Base-by-base conservation (phyloP, 2,797 vertebrate genomes). In the Poeciliopsis presidionis region DNA sequence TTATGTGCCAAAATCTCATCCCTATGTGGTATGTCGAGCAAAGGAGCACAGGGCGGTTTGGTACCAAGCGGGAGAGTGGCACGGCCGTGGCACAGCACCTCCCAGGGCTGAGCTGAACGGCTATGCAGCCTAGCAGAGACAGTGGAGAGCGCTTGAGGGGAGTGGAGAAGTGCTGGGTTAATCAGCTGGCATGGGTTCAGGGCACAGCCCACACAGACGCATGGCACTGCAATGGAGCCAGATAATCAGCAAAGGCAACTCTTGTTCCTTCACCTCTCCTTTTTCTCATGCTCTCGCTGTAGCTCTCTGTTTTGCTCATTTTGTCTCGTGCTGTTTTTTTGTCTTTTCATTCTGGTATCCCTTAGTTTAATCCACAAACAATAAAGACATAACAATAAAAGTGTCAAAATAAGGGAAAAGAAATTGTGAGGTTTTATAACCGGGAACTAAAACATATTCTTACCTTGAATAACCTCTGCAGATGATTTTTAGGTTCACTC, bases 131-230 rank as follows among this genome's bases (percentile, higher is more conserved):
- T 86, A 93, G 92, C 92, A 90, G 88, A 93, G 91, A 90, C 90
- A 84, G 90, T 90, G 85, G 89, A 95, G 93, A 87, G 93, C 85
- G 88, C 94, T 94, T 87, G 90, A 92, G 88, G 92, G 92, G 92
- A 93, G 92, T 89, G 88, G 88, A 93, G 93, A 88, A 87, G 87
- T 87, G 89, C 90, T 90, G 92, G 92, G 96, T 96, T 96, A 96
- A 97, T 97, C 96, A 96, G 95, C 96, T 97, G 97, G 96, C 96
- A 89, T 89, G 82, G 95, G 95, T 92, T 97, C 97, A 96, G 95
- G 95, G 95, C 94, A 95, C 95, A 96, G 94, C 95, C 96, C 95
- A 96, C 96, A 96, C 96, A 96, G 96, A 96, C 96, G 94, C 95
- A 96, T 91, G 94, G 93, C 87, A 94, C 95, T 95, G 96, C 93